Evolutionary conservation across 1,140 invertebrate genomes (phyloP).

Genomic region (Nasonia longicornis): DNA sequence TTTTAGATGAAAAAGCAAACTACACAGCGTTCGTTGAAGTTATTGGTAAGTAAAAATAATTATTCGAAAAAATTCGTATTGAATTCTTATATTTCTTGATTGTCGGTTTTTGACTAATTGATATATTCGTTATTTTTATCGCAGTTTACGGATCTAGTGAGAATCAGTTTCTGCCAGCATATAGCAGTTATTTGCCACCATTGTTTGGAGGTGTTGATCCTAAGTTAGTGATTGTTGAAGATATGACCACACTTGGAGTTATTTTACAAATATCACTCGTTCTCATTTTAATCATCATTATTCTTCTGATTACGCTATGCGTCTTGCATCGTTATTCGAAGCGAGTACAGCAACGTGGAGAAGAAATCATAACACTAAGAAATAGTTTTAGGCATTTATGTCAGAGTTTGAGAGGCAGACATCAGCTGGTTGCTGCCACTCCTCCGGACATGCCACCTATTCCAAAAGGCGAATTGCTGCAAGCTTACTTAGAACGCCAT

Average conservation of each 20-base stretch:
- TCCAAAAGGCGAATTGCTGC: constrained; percentile 76
- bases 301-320: constrained; percentile 77
- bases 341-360: constrained; percentile 78
- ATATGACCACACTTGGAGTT: constrained; percentile 58
- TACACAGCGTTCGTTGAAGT: constrained; percentile 88
- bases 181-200: constrained; percentile 63
- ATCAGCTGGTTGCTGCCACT: constrained; percentile 75
- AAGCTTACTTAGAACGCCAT: constrained; percentile 83
- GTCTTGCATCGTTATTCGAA: constrained; percentile 80
- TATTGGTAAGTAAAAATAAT: constrained; percentile 72
- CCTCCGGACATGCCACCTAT: constrained; percentile 88
- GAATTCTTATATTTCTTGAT: background rate
- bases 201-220: constrained; percentile 62
- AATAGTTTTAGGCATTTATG: constrained; percentile 76
- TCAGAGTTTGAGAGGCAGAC: constrained; percentile 75
- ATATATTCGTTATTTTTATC: constrained; percentile 39
- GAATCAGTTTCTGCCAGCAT: constrained; percentile 58
- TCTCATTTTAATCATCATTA: constrained; percentile 75
- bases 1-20: constrained; percentile 79
- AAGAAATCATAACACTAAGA: constrained; percentile 80
- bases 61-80: background rate
- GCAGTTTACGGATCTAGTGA: constrained; percentile 59
- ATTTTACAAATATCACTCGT: constrained; percentile 71
- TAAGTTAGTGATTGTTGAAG: constrained; percentile 51
- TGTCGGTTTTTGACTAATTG: background rate